Evolutionary conservation across 2,797 vertebrate species (phyloP).

Genomic region (Monodelphis domestica): DNA sequence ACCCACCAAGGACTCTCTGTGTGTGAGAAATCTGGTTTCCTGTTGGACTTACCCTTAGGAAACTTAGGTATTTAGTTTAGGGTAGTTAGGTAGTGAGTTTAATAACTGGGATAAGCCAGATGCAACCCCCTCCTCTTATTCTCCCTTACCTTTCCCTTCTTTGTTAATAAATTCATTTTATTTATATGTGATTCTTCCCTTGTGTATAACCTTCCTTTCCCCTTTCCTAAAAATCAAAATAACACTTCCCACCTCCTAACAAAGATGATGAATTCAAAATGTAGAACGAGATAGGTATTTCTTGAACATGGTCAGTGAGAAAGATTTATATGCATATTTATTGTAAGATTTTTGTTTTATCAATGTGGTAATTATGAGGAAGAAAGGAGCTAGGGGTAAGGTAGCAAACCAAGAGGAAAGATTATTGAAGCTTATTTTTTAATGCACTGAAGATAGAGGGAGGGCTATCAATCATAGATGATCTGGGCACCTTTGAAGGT

Average conservation of each 20-base stretch:
- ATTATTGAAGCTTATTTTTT: not conserved
- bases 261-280: not conserved
- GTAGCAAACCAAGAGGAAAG: not conserved
- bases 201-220: too few species aligned
- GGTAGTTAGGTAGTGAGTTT: too few species aligned
- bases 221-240: too few species aligned
- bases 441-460: not conserved
- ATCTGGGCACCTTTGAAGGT: not conserved
- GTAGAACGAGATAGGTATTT: not conserved
- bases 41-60: too few species aligned
- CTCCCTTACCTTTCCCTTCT: too few species aligned
- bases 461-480: not conserved
- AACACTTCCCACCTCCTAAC: not conserved
- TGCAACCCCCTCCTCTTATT: too few species aligned
- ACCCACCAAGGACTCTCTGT: too few species aligned
- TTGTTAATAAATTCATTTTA: too few species aligned
- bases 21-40: too few species aligned
- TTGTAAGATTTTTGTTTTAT: not conserved
- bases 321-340: not conserved
- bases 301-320: not conserved
- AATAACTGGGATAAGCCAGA: too few species aligned
- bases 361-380: not conserved
- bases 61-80: too few species aligned
- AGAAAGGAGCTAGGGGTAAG: not conserved
- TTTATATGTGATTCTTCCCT: too few species aligned